A percentile compares a stretch with the other conserved stretches of the same genome.
phyloP scores from a whole-genome alignment of 2,113 vertebrate genomes.

The Canis aureus region DNA sequence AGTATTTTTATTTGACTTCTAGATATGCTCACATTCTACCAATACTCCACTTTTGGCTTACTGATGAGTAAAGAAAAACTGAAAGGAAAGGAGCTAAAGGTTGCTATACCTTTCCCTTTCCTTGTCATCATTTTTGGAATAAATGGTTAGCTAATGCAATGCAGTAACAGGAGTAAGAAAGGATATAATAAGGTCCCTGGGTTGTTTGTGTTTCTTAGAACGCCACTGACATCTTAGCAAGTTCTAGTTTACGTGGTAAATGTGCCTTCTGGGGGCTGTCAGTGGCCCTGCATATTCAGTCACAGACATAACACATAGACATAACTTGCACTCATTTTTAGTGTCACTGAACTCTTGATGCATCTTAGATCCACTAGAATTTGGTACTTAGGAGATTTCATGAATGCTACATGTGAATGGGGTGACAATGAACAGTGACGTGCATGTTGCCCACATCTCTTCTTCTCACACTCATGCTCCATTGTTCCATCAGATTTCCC shows the following conservation, averaged over 20 bases:
- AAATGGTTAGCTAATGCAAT: neutral
- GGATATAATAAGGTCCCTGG: neutral
- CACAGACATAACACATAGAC: neutral
- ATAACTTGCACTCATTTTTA: neutral
- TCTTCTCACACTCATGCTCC: neutral
- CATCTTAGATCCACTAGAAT: neutral
- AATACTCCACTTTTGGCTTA: neutral
- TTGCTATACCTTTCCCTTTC: neutral
- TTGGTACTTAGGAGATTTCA: neutral
- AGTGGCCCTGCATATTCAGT: neutral
- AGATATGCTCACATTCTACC: neutral
- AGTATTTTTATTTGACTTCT: slow-evolving; percentile 35
- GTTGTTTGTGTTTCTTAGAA: slow-evolving; percentile 46
- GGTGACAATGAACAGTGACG: neutral
- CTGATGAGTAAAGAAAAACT: neutral
- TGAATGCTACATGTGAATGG: neutral
- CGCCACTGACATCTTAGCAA: neutral
- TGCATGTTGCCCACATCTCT: neutral
- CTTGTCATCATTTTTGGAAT: slow-evolving; percentile 40
- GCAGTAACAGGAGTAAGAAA: neutral
- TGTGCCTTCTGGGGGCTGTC: neutral
- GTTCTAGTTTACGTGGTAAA: slow-evolving; percentile 27
- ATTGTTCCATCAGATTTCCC: slow-evolving; percentile 5
- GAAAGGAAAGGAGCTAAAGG: neutral
- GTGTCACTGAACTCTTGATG: neutral